Base-by-base conservation (phyloP, 2,113 vertebrate genomes). In the Loxodonta africana region DNA sequence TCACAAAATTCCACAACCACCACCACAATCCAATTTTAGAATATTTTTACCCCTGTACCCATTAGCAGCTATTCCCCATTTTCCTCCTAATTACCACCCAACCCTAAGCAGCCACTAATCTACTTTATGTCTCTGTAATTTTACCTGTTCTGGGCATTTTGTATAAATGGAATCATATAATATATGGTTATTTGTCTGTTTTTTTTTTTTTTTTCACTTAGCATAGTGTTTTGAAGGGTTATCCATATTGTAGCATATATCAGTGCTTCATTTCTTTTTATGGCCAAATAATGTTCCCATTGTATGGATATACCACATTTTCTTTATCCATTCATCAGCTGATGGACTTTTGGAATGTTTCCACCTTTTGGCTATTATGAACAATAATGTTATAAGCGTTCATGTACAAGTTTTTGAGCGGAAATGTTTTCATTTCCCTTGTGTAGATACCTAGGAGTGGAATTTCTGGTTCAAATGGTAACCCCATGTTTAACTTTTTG, bases 371-470 rank as follows among this genome's bases (percentile, higher is more conserved):
- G 1, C 15, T 88, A 20, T 89, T 93, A 88, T 76, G 10, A 94
- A 91, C 77, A 91, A 95, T 93, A 41, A 84, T 76, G 48, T 85
- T 93, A 86, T 89, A 87, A 86, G 76, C 51, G 77, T 69, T 93
- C 6, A 53, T 60, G 33, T 76, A 48, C 30, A 90, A 48, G 8
- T 88, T 85, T 91, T 83, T 94, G 3, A 25, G 5, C 76, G 28
- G 23, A 44, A 11, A 9, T 74, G 41, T 83, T 90, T 80, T 18
- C 53, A 28, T 44, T 93, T 92, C 60, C 88, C 28, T 46, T 93
- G 44, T 63, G 80, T 84, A 74, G n/a, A 83, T 83, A 60, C 21
- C 77, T 81, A 84, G 33, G 12, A 84, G 46, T 60, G 26, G 46
- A 87, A 48, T 77, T 76, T 48, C 41, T 85, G 12, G 21, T 21